phyloP scores from a whole-genome alignment of 2,113 vertebrate genomes.

The Platysteira castanea region DNA sequence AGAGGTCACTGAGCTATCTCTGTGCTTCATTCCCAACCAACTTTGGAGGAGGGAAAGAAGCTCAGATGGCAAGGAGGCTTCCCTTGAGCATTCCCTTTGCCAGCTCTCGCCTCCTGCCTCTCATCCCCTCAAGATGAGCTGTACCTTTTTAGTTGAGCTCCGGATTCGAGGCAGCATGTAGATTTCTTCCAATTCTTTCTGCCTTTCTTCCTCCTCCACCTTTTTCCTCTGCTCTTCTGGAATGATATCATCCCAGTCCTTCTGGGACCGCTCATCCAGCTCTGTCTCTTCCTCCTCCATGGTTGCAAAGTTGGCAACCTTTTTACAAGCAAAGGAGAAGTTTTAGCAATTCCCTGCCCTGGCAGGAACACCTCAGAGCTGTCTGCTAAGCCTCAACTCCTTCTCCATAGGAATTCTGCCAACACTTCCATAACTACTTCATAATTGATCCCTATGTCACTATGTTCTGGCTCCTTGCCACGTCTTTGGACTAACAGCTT shows the following conservation, averaged over 20 bases:
- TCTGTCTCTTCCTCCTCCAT: constrained; percentile 90
- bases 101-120: background rate
- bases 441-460: constrained; percentile 23
- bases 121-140: background rate
- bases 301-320: constrained; percentile 97
- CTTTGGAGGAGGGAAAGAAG: background rate
- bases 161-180: constrained; percentile 96
- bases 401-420: constrained; percentile 11
- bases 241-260: constrained; percentile 96
- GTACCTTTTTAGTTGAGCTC: constrained; percentile 94
- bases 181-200: constrained; percentile 95
- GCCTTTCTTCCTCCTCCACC: constrained; percentile 92
- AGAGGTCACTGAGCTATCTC: background rate
- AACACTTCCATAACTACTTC: constrained; percentile 18
- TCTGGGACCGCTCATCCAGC: constrained; percentile 77
- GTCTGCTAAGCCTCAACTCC: constrained; percentile 13
- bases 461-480: background rate
- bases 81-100: background rate
- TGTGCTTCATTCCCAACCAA: background rate
- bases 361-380: background rate
- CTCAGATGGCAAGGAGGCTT: background rate
- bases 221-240: constrained; percentile 90
- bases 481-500: background rate
- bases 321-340: constrained; percentile 21
- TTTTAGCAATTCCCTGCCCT: background rate